Base-by-base conservation (phyloP, 2,113 vertebrate species). In the Meleagris gallopavo region DNA sequence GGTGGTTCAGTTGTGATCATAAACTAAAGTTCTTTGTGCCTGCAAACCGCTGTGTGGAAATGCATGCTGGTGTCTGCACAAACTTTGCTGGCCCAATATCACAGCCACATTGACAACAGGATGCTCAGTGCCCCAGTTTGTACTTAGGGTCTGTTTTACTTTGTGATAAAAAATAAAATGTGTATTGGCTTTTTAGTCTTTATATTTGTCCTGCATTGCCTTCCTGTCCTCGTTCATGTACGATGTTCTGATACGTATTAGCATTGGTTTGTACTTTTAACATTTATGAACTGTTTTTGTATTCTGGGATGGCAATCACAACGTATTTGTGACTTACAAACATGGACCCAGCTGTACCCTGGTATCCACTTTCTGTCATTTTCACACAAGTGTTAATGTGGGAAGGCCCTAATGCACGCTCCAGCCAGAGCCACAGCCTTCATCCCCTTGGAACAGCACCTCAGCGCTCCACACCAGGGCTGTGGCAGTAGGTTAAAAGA, bases 231-330 rank as follows among this genome's bases (percentile, higher is more conserved):
- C 52, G 50, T 75, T 54, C 88, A 77, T 74, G 66, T 20, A 52
- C 58, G 90, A 18, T 54, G 32, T 30, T 62, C 71, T 77, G 81
- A 55, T 54, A 25, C 6, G 8, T 27, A 62, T 91, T 91, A 82
- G 57, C 43, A 34, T 78, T 61, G 86, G 90, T 93, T 90, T 86
- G 57, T 83, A 58, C 77, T 86, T 70, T 71, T 85, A 19, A 24
- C 1, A 3, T 58, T 50, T 34, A 50, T 34, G 41, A 93, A 27
- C 60, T 60, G 65, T 46, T 92, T 22, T 62, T 83, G 61, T 50
- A 80, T 90, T 86, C 76, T 83, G 69, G 41, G 55, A 10, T 21
- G 32, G 55, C 72, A 60, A 17, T 65, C 18, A 2, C 41, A n/a
- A 58, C 69, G 2, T 86, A 77, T 52, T 81, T 78, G 61, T 83